A percentile compares a stretch with the other conserved stretches of the same genome.
phyloP scores from a whole-genome alignment of 1,140 invertebrate genomes.

The Zaprionus ghesquierei region DNA sequence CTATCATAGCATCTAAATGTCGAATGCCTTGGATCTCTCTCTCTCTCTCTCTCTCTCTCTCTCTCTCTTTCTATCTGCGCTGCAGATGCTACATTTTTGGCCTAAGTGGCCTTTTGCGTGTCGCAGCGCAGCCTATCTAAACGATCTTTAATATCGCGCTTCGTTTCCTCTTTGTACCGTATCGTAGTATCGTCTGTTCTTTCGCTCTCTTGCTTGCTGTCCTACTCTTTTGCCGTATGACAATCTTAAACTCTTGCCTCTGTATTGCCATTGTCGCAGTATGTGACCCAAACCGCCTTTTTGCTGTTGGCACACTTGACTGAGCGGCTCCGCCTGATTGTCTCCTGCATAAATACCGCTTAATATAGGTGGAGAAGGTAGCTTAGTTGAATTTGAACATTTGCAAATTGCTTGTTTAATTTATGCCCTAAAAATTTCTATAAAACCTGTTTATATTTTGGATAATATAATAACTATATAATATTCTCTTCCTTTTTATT shows the following conservation, averaged over 20 bases:
- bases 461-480: too few relatives aligned
- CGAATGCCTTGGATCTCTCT: constrained; percentile 31
- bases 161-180: not conserved
- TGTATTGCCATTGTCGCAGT: not conserved
- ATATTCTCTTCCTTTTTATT: too few relatives aligned
- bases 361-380: not conserved
- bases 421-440: too few relatives aligned
- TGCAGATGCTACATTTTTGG: constrained; percentile 67
- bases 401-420: too few relatives aligned
- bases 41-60: not conserved
- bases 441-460: too few relatives aligned
- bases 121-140: constrained; percentile 37
- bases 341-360: constrained; percentile 1
- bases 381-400: not conserved
- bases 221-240: not conserved
- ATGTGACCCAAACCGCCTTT: constrained; percentile 35
- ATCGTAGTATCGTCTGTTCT: not conserved
- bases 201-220: not conserved
- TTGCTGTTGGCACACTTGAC: constrained; percentile 41
- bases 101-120: constrained; percentile 75
- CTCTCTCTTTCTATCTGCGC: not conserved
- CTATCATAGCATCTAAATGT: constrained; percentile 62
- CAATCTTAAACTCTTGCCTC: constrained; percentile 3
- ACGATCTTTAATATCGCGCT: constrained; percentile 35
- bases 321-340: constrained; percentile 7